Percentiles rank a stretch among this genome's conserved stretches.
These are phyloP conservation scores for Tuberolachnus salignus DNA, from an alignment of 2,888 invertebrate species.

Conservation along the genomic window DNA sequence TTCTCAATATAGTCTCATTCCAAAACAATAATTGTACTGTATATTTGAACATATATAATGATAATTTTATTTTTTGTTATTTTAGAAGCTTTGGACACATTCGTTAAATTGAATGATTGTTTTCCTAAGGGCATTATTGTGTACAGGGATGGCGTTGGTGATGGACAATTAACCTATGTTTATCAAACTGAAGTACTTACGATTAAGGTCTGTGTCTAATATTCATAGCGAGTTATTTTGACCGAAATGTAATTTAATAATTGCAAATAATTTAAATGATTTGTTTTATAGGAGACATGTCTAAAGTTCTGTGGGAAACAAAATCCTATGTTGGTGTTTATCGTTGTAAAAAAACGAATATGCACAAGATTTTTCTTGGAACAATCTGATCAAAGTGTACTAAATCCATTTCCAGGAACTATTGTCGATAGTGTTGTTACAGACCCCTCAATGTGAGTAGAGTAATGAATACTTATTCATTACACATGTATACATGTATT, in stretches of 20 bases:
- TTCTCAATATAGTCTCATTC: too few species aligned
- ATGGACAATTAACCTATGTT: conserved; percentile 84
- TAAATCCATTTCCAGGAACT: conserved; percentile 84
- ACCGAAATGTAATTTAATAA: too few species aligned
- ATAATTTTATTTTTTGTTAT: not conserved
- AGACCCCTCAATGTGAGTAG: conserved; percentile 66
- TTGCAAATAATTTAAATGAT: not conserved
- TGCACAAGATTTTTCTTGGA: conserved; percentile 74
- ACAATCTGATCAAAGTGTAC: conserved; percentile 17
- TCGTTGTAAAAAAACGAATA: conserved; percentile 88
- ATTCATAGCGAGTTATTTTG: not conserved
- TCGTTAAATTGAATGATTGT: conserved; percentile 64
- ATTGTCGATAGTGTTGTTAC: conserved; percentile 86
- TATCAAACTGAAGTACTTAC: conserved; percentile 75
- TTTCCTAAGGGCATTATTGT: conserved; percentile 77
- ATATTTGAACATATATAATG: too few species aligned
- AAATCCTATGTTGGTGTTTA: conserved; percentile 68
- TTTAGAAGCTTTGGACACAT: conserved; percentile 66
- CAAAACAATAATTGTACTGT: too few species aligned
- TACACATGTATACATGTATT: too few species aligned
- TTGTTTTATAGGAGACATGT: not conserved
- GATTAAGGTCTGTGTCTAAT: conserved; percentile 61
- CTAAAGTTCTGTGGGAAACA: not conserved
- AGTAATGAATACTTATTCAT: conserved; percentile 27
- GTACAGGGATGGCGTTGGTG: conserved; percentile 93